Base-by-base conservation (phyloP, 2,888 invertebrate genomes). In the Acanthococcus lagerstroemiae region DNA sequence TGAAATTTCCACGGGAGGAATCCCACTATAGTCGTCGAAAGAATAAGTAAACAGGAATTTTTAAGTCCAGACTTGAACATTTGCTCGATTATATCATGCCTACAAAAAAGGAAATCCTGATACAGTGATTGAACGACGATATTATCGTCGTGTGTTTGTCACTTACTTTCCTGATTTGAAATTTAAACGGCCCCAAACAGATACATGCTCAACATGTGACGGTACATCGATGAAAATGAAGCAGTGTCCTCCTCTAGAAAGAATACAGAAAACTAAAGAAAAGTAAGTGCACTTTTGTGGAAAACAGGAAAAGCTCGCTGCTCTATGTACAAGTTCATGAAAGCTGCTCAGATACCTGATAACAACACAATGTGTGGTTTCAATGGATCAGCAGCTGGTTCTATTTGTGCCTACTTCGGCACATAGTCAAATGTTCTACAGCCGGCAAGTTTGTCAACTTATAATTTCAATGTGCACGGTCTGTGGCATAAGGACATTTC, bases 401-500 rank as follows among this genome's bases (percentile, higher is more conserved):
- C 22, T 56, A 3, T 72, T 71, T 52, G 68, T 72, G 52, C 74
- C 73, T 19, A 73, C 71, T 50, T 69, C 74, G 58, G 72, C 72
- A 6, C 73, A 72, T n/a, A n/a, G n/a, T n/a, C 69, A 71, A 57
- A 73, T 73, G 69, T 74, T 73, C 65, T 73, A 74, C 68, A 58
- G 68, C 21, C 69, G 72, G 30, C 72, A 73, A 65, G n/a, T n/a
- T 68, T 72, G 19, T 71, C 71, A 37, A 69, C 68, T 30, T 73
- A 71, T 67, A 73, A 72, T 66, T 67, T 72, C 19, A 68, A 69
- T 30, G 55, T 73, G 44, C 72, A 72, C 67, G 68, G 57, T 57
- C 66, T 70, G 25, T 70, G 69, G 69, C 50, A 70, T 67, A 68
- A 72, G 60, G 69, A 68, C 12, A 55, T 68, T 58, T 67, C 69